Evolutionary conservation across 1,140 invertebrate genomes (phyloP).

Genomic region (Globodera ellingtonae): DNA sequence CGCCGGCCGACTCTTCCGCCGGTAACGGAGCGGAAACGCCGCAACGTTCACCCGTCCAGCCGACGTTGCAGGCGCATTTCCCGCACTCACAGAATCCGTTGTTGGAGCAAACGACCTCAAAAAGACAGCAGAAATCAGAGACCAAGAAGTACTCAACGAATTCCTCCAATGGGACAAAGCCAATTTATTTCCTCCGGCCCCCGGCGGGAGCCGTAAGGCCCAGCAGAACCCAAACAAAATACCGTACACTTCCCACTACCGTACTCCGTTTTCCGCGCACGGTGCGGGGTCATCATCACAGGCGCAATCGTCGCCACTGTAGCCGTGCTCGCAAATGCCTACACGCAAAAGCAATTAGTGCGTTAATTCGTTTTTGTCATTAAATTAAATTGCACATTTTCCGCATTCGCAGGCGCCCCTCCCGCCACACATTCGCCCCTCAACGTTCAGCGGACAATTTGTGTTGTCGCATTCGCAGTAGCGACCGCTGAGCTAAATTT

Average conservation of each 20-base stretch:
- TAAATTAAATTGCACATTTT: slow-evolving; percentile 47
- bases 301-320: slow-evolving; percentile 51
- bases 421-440: slow-evolving; percentile 56
- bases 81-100: slow-evolving; percentile 60
- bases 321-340: slow-evolving; percentile 43
- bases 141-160: not conserved
- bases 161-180: not conserved
- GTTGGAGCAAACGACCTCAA: slow-evolving; percentile 52
- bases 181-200: not conserved
- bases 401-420: slow-evolving; percentile 60
- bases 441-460: slow-evolving; percentile 45
- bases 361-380: not conserved
- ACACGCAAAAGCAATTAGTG: not conserved
- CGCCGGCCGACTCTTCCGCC: slow-evolving; percentile 23
- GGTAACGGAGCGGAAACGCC: slow-evolving; percentile 32
- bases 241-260: not conserved
- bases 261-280: slow-evolving; percentile 59
- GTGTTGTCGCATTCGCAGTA: slow-evolving; percentile 63
- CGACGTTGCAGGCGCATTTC: slow-evolving; percentile 59
- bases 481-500: slow-evolving; percentile 48
- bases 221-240: not conserved
- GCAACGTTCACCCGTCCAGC: slow-evolving; percentile 59
- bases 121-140: not conserved
- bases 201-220: not conserved
- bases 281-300: slow-evolving; percentile 49